A percentile compares a stretch with the other conserved stretches of the same genome.
Conservation (phyloP, 2,113 vertebrate species). For the Heliornis fulica region DNA sequence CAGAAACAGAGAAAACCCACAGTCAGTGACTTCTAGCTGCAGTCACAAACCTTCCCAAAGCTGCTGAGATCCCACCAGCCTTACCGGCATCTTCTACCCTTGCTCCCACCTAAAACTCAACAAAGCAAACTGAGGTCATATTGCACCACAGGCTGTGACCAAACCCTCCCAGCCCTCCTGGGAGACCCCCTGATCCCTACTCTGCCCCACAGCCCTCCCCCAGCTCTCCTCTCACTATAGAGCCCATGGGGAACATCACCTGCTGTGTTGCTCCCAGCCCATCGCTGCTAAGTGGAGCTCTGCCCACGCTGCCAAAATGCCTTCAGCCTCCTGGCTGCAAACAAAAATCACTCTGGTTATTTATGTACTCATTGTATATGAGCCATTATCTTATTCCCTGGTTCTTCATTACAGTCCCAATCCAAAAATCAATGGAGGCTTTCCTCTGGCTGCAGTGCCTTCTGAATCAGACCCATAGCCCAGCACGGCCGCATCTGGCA, state of each 20-base stretch:
- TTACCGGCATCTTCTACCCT: not conserved
- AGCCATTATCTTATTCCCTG: not conserved
- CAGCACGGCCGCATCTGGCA: not conserved
- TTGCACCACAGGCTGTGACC: not conserved
- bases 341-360: not conserved
- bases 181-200: rapidly evolving
- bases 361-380: not conserved
- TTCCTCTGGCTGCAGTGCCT: not conserved
- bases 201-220: not conserved
- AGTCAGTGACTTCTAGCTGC: no score
- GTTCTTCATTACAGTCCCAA: not conserved
- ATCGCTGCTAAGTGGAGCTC: not conserved
- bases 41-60: not conserved
- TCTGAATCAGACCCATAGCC: not conserved
- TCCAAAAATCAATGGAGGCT: not conserved
- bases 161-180: not conserved
- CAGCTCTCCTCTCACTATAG: not conserved
- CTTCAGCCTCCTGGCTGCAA: not conserved
- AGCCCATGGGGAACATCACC: rapidly evolving
- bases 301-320: not conserved
- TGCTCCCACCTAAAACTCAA: not conserved
- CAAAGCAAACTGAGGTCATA: not conserved
- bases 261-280: no score
- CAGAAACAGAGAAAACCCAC: not conserved
- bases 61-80: not conserved